These are phyloP conservation scores for Quadroppia sp. DNA, from an alignment of 2,888 invertebrate genomes.

Conservation along the genomic window DNA sequence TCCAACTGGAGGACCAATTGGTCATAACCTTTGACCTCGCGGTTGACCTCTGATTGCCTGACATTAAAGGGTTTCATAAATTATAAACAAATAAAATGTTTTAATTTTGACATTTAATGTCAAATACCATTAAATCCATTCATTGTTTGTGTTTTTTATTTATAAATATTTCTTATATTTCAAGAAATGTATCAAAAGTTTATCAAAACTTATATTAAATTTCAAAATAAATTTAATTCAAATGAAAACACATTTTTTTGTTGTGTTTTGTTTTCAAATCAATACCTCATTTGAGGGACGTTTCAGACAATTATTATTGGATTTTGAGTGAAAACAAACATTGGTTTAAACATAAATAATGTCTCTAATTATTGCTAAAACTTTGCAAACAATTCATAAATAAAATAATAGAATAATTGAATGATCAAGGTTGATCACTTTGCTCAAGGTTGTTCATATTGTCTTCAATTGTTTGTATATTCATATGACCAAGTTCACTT, in stretches of 20 bases:
- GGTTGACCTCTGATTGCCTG: not conserved
- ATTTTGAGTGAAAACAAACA: too few relatives aligned
- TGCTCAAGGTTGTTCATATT: too few relatives aligned
- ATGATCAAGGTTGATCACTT: too few relatives aligned
- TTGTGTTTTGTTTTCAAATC: not conserved
- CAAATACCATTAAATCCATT: constrained; percentile 2
- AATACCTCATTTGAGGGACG: not conserved
- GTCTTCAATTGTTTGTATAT: too few relatives aligned
- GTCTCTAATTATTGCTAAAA: too few relatives aligned
- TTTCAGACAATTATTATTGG: too few relatives aligned
- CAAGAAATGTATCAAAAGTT: not conserved
- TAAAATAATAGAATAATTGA: too few relatives aligned
- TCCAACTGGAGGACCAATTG: not conserved
- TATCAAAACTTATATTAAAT: not conserved
- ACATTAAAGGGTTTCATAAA: not conserved
- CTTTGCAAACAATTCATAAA: too few relatives aligned
- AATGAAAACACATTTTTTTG: too few relatives aligned
- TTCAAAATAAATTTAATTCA: too few relatives aligned
- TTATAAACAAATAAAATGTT: not conserved
- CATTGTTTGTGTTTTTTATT: not conserved
- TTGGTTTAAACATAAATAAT: too few relatives aligned
- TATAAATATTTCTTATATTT: not conserved
- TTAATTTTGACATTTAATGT: not conserved
- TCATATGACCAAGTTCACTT: too few relatives aligned
- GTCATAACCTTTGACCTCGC: constrained; percentile 8